These are phyloP conservation scores for Equus quagga DNA, from an alignment of 2,113 vertebrate genomes.

Conservation along the genomic window DNA sequence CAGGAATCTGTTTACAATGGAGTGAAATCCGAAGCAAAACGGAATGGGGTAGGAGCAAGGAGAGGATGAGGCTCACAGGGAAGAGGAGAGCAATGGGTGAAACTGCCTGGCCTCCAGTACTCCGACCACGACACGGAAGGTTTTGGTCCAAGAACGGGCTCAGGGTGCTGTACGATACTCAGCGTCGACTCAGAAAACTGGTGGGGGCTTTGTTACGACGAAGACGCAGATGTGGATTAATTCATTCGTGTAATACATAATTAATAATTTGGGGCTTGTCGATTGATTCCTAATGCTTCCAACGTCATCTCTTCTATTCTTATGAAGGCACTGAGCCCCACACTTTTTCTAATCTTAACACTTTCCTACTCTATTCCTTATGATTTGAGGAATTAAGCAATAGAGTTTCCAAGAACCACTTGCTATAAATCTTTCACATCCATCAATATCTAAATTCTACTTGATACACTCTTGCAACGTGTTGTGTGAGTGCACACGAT, in stretches of 20 bases:
- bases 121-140: background rate
- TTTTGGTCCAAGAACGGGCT: background rate
- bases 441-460: background rate
- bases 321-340: background rate
- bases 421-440: background rate
- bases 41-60: background rate
- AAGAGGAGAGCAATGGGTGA: background rate
- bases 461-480: background rate
- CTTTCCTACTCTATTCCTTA: background rate
- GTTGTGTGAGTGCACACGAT: background rate
- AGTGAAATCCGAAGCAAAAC: constrained; percentile 10
- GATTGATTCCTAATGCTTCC: background rate
- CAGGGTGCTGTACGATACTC: background rate
- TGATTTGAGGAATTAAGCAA: constrained; percentile 1
- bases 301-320: background rate
- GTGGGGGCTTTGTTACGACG: background rate
- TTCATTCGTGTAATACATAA: background rate
- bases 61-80: background rate
- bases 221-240: background rate
- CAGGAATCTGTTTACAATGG: background rate
- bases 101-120: background rate
- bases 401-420: background rate
- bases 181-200: background rate
- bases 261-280: background rate
- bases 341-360: background rate